Evolutionary conservation across 2,888 invertebrate genomes (phyloP).

Genomic region (Melieria picta): DNA sequence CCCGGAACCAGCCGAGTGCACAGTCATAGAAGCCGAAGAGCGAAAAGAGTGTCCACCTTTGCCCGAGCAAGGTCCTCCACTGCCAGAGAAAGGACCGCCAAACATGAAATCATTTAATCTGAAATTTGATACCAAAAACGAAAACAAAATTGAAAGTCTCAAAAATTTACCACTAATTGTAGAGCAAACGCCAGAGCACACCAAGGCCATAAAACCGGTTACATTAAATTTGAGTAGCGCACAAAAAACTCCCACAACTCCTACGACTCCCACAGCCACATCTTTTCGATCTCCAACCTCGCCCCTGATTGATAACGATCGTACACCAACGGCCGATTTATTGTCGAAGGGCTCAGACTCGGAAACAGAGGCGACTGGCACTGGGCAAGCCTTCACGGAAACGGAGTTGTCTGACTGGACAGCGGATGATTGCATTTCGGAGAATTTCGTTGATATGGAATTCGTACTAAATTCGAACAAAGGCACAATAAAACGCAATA

Average conservation of each 20-base stretch:
- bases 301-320: conserved; percentile 57
- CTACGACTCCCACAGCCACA: conserved; percentile 44
- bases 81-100: conserved; percentile 56
- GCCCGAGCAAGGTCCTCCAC: conserved; percentile 45
- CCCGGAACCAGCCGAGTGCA: conserved; percentile 57
- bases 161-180: conserved; percentile 64
- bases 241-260: conserved; percentile 49
- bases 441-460: conserved; percentile 77
- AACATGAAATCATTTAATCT: conserved; percentile 54
- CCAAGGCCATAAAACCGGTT: conserved; percentile 57
- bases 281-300: conserved; percentile 40
- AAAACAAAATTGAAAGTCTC: conserved; percentile 65
- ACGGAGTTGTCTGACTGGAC: conserved; percentile 93
- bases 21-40: conserved; percentile 54
- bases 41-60: conserved; percentile 42
- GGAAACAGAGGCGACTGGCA: conserved; percentile 72
- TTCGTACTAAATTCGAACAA: conserved; percentile 70
- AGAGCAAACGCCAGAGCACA: conserved; percentile 52
- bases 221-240: conserved; percentile 54
- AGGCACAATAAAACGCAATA: conserved; percentile 63
- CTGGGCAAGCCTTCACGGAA: conserved; percentile 80
- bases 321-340: conserved; percentile 63
- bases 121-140: conserved; percentile 64
- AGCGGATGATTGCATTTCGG: conserved; percentile 80
- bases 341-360: conserved; percentile 72